Evolutionary conservation across 2,888 invertebrate species (phyloP), one percentile per base, ranked within the genome.

Genomic region (Pyrochroa serraticornis): DNA sequence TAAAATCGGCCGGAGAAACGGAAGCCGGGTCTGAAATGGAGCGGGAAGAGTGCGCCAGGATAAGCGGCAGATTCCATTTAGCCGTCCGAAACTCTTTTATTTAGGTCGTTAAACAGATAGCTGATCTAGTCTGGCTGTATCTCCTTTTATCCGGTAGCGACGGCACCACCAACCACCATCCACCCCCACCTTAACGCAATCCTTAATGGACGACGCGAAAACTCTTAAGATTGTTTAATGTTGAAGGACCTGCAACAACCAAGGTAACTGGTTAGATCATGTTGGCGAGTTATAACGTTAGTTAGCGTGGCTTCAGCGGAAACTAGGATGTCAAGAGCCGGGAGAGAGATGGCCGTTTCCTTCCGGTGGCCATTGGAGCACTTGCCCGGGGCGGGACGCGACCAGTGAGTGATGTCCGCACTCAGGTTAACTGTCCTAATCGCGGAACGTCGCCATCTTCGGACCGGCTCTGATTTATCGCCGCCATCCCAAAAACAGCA

Each of bases 61-160:
- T 74, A 73, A 75, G 72, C 70, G 70, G 72, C 73, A 77, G 77
- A 78, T 77, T 78, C 77, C 77, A 77, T 78, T 79, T 78, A 74
- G 71, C 72, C 75, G 73, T 75, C 75, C 71, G 72, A 76, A 78
- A 77, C 75, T 77, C 76, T 76, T 77, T 77, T 78, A 77, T 77
- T 77, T 76, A 74, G 74, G 73, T 76, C 76, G 76, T 78, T 78
- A 77, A 77, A 71, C 73, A 74, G 74, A 76, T 75, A 75, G 69
- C 71, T 73, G 71, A 72, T 71, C 70, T 69, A 60, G 67, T 69
- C 68, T 66, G 62, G 63, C 67, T 67, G 50, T 57, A 63, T 68
- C 66, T 65, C 63, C 67, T 62, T 65, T 60, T 65, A 64, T 71
- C 65, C 65, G 60, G 60, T 65, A 61, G 39, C 43, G 36, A 35